Evolutionary conservation across 2,888 invertebrate genomes (phyloP).

Genomic region (Sphaeridia pumilis): DNA sequence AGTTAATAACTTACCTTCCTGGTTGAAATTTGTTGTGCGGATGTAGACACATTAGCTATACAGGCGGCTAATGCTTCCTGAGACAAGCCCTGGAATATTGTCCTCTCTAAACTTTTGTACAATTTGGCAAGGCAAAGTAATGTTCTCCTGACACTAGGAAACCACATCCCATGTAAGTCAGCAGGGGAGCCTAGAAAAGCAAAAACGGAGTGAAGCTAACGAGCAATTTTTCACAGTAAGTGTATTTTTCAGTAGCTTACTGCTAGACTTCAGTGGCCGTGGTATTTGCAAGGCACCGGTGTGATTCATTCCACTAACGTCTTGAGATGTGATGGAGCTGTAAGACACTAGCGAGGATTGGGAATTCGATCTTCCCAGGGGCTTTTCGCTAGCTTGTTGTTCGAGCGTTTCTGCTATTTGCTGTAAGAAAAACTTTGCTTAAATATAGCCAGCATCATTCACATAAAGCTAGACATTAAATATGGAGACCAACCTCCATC

Average conservation of each 20-base stretch:
- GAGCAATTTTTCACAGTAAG: constrained; percentile 9
- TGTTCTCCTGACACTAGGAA: constrained; percentile 90
- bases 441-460: background rate
- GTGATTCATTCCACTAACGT: constrained; percentile 54
- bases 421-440: constrained; percentile 12
- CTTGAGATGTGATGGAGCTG: constrained; percentile 55
- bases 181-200: constrained; percentile 61
- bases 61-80: constrained; percentile 90
- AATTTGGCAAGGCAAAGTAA: constrained; percentile 86
- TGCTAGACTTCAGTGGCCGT: constrained; percentile 44
- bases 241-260: constrained; percentile 36
- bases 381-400: constrained; percentile 35
- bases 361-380: constrained; percentile 48
- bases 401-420: constrained; percentile 37
- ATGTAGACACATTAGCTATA: constrained; percentile 74
- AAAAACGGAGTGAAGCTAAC: constrained; percentile 1
- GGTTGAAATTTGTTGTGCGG: constrained; percentile 63
- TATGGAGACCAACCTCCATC: constrained; percentile 62
- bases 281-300: constrained; percentile 39
- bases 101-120: constrained; percentile 81
- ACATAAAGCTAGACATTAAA: background rate
- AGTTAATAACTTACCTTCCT: constrained; percentile 47
- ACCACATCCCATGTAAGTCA: constrained; percentile 99
- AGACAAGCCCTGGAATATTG: constrained; percentile 91
- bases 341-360: constrained; percentile 56